A percentile compares a stretch with the other conserved stretches of the same genome.
These are phyloP conservation scores for Epistrophe grossulariae DNA, from an alignment of 2,888 invertebrate species.

Conservation along the genomic window DNA sequence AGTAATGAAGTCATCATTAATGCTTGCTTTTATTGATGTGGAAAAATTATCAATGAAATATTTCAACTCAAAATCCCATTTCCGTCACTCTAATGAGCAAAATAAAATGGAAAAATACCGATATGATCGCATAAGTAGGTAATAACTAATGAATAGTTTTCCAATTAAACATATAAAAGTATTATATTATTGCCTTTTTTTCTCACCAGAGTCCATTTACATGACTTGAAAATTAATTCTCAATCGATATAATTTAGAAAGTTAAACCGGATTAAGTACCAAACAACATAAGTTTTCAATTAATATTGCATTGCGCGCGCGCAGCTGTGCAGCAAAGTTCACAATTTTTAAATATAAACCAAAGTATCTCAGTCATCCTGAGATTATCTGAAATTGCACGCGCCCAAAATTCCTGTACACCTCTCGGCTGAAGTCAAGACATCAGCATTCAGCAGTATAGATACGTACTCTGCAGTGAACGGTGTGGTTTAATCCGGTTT, in stretches of 20 bases:
- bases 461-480: too few relatives aligned
- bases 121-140: too few relatives aligned
- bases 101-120: too few relatives aligned
- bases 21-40: too few relatives aligned
- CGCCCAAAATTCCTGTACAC: constrained; percentile 60
- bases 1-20: too few relatives aligned
- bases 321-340: constrained; percentile 41
- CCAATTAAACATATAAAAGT: constrained; percentile 28
- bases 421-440: background rate
- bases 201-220: constrained; percentile 40
- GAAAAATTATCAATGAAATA: too few relatives aligned
- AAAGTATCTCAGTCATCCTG: constrained; percentile 52
- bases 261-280: constrained; percentile 38
- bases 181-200: background rate
- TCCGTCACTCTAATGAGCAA: too few relatives aligned
- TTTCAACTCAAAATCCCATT: too few relatives aligned
- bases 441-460: background rate
- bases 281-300: constrained; percentile 24
- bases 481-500: constrained; percentile 55
- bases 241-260: constrained; percentile 69
- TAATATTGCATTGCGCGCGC: constrained; percentile 16
- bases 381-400: constrained; percentile 65
- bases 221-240: constrained; percentile 58
- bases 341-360: constrained; percentile 20
- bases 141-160: background rate